Evolutionary conservation across 2,888 invertebrate species (phyloP), one percentile per base, ranked within the genome.

Genomic region (Leucoma salicis): DNA sequence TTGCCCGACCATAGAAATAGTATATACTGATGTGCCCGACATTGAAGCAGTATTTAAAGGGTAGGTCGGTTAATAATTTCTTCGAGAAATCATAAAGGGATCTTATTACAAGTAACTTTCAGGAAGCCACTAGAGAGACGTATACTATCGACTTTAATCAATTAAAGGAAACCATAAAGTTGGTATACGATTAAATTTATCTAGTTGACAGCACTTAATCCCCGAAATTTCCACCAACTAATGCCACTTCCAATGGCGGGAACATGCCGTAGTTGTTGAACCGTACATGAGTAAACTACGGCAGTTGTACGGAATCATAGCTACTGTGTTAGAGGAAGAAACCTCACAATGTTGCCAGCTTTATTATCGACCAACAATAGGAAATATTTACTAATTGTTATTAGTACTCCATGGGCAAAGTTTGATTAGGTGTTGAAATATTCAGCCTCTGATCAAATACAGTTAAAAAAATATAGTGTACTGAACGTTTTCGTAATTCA

Each of bases 271-370:
- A 47, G 35, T 42, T 52, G 54, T 14, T 62, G 63, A 62, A 48
- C 63, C 54, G 46, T 57, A 13, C 34, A 14, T n/a, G 18, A 31
- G 10, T 41, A 35, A 42, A 61, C 42, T 42, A 37, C 4, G 3
- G 54, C 58, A 57, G 28, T 59, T 54, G 31, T 59, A 61, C 0
- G 59, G 61, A 34, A 25, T 57, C 58, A 7, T 40, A 16, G 24
- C 21, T 13, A 27, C 16, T 24, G 28, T 41, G 48, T 46, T 14
- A 51, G 45, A 42, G 52, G 33, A 41, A 33, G 60, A 61, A 59
- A 32, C 57, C 59, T 8, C 4, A 52, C 42, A 57, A 51, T 7
- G 21, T 21, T 39, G 38, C 49, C 21, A 21, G 21, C 32, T 60
- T 57, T 59, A 53, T 57, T 60, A 54, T 58, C 45, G 36, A 47